Evolutionary conservation across 2,888 invertebrate genomes (phyloP), one percentile per base, ranked within the genome.

Genomic region (Philopedon plagiatum): DNA sequence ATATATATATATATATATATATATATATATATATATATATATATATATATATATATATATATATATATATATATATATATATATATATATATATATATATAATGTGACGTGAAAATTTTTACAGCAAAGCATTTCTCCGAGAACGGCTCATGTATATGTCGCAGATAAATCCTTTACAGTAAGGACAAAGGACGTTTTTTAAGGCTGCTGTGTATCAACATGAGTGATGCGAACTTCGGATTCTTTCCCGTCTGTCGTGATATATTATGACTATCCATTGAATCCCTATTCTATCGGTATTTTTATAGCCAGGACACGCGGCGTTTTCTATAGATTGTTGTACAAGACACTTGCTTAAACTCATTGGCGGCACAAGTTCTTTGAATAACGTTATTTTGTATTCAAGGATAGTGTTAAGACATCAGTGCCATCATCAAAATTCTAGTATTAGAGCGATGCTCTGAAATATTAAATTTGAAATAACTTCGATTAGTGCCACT

Each of bases 231-330:
- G 49, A 49, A 62, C 18, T 41, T 21, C 19, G 21, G 62, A 49
- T 62, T 44, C 37, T 37, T 62, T 62, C 49, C 62, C 37, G 62
- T 62, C 62, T 34, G 62, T 62, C 62, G 62, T 62, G 62, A 62
- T 62, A 62, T 49, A 58, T 58, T 39, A 46, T 44, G 61, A 49
- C 62, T 62, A 62, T 62, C 62, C 46, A 62, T 62, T 62, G 62
- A 62, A 62, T 34, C 62, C 34, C 32, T 23, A 62, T 62, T 34
- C 62, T 34, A 62, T 49, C 37, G 62, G 49, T 37, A 62, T 49
- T 46, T 62, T 62, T 49, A 62, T 29, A 32, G 49, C 62, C 34
- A 19, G 11, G 62, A 62, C 49, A 34, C 62, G 46, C 34, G 49
- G 34, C 34, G 49, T 49, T 49, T 49, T 49, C 4, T 49, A 44